Base-by-base conservation (phyloP, 2,797 vertebrate genomes). In the Pipistrellus pipistrellus region DNA sequence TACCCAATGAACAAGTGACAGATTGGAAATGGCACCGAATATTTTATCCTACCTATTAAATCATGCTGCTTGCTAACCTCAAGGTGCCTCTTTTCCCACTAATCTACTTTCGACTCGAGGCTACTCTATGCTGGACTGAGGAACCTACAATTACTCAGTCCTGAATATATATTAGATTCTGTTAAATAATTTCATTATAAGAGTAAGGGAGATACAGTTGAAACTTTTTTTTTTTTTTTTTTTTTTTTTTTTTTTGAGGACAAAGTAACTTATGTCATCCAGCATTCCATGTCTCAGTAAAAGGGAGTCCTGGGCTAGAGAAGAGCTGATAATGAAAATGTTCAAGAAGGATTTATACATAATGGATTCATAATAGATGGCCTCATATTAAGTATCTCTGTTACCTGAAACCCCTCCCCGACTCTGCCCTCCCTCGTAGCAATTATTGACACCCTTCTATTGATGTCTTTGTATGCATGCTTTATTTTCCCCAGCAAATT, bases 21-120 rank as follows among this genome's bases (percentile, higher is more conserved):
- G 51, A 64, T 6, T 93, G 13, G 76, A 95, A 96, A 83, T 35
- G 77, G 23, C 9, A 94, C 12, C 91, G 73, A 85, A 44, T 89
- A 91, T 83, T 85, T 94, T 68, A 76, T 90, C 62, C 32, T 48
- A 38, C 87, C 78, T 86, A 48, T 68, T 80, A 82, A 93, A 73
- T 91, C 80, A 78, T 55, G 30, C 20, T n/a, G 76, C 88, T 87
- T 76, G 59, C 80, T 71, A 77, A 73, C 55, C 62, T 55, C 23
- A 21, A 71, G n/a, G 3, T 38, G 14, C 38, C 53, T 85, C 38
- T 94, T 78, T 78, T 69, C 41, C 11, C 18, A 13, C 48, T 80
- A 35, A 86, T 82, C 75, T 68, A 3, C 73, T 94, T 62, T 75
- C 1, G 0, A 53, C 59, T 84, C 53, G 8, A 46, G 73, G 32